These are phyloP conservation scores for Drosophila kanekoi DNA, from an alignment of 2,888 invertebrate genomes.

Conservation along the genomic window DNA sequence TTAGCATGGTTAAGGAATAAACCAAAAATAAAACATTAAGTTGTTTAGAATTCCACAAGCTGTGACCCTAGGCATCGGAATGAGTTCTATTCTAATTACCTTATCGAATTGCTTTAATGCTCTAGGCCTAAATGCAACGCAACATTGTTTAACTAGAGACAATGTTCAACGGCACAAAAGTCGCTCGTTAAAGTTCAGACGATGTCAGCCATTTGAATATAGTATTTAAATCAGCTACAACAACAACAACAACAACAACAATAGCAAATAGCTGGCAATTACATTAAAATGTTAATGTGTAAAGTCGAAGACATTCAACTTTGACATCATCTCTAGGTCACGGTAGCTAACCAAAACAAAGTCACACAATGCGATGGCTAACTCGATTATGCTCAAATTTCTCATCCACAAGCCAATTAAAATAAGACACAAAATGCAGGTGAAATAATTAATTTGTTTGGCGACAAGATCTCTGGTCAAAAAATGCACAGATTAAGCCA, in stretches of 20 bases:
- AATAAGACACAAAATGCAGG: constrained; percentile 45
- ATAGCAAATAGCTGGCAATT: constrained; percentile 46
- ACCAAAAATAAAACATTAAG: constrained; percentile 1
- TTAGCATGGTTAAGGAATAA: neutral
- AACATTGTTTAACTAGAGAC: constrained; percentile 20
- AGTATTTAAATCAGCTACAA: constrained; percentile 35
- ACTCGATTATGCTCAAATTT: constrained; percentile 24
- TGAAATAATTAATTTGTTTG: constrained; percentile 50
- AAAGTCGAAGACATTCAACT: constrained; percentile 74
- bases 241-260: constrained; percentile 25
- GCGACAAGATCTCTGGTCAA: constrained; percentile 27
- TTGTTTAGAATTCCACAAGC: constrained; percentile 28
- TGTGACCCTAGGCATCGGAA: constrained; percentile 45
- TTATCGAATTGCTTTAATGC: constrained; percentile 67
- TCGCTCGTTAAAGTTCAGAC: constrained; percentile 65
- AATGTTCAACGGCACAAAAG: constrained; percentile 36
- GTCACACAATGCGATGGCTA: constrained; percentile 8
- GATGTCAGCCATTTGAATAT: constrained; percentile 45
- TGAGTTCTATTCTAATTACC: constrained; percentile 53
- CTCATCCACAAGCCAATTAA: constrained; percentile 42
- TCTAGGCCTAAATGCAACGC: constrained; percentile 52
- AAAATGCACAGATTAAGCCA: constrained; percentile 42
- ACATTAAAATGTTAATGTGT: constrained; percentile 58
- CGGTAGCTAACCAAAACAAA: constrained; percentile 36
- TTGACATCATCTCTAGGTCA: constrained; percentile 78